phyloP scores from a whole-genome alignment of 2,888 invertebrate genomes.

The Cryptus armator region DNA sequence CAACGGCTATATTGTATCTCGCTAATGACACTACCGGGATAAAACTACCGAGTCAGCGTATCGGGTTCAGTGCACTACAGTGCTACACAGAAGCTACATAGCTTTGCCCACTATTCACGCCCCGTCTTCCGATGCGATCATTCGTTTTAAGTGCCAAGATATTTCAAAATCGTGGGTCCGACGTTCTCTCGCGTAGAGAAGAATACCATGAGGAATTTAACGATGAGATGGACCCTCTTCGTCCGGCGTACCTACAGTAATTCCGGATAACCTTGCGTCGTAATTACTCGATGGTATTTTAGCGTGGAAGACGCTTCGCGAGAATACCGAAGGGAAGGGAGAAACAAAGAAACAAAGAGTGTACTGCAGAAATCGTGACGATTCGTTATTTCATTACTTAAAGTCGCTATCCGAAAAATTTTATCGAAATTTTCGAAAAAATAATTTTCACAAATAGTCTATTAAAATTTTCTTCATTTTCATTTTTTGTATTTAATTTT shows the following conservation, averaged over 20 bases:
- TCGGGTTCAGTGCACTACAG: slow-evolving; percentile 31
- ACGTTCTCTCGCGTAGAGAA: neutral
- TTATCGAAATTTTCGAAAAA: too few species aligned
- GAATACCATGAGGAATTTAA: neutral
- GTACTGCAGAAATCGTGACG: too few species aligned
- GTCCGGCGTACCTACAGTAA: neutral
- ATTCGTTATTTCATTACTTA: too few species aligned
- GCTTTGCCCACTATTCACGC: slow-evolving; percentile 6
- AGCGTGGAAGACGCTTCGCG: neutral
- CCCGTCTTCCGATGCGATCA: neutral
- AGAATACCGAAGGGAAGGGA: too few species aligned
- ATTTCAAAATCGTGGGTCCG: slow-evolving; percentile 28
- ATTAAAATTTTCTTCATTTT: too few species aligned
- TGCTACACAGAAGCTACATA: slow-evolving; percentile 12
- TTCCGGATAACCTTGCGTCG: slow-evolving; percentile 13
- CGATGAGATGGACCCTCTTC: slow-evolving; percentile 1
- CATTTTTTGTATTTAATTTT: too few species aligned
- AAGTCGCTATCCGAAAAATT: too few species aligned
- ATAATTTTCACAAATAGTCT: too few species aligned
- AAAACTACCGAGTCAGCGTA: slow-evolving; percentile 10
- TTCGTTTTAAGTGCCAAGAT: slow-evolving; percentile 25
- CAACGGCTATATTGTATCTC: neutral
- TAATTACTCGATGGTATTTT: slow-evolving; percentile 12
- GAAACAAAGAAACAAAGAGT: neutral
- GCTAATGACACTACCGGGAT: slow-evolving; percentile 29